Base-by-base conservation (phyloP, 2,797 vertebrate genomes). In the Gymnoscopelus microlampas region DNA sequence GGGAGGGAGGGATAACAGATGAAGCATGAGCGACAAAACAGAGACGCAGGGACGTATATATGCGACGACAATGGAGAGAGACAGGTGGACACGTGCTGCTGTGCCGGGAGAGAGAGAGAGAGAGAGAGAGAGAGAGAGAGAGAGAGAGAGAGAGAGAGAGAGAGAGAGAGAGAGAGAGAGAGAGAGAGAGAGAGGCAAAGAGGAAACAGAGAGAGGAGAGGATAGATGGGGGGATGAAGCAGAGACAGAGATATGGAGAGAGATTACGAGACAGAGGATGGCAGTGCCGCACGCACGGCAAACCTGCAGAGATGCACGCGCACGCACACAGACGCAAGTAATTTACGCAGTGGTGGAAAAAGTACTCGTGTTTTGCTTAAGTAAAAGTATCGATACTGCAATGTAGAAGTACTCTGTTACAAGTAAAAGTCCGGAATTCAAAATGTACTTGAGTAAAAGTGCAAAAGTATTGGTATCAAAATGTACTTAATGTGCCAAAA, bases 41-140 rank as follows among this genome's bases (percentile, higher is more conserved):
- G 73, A 12, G n/a, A 7, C 9, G 35, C 7, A 44, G 66, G 2
- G 26, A 66, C 59, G 65, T 79, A 85, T 80, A 82, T 84, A 82
- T 75, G 80, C 39, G 13, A 7, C 12, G 53, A 49, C 79, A 81
- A 87, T 82, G 81, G 80, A 83, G 73, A 78, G 81, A 85, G 86
- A 87, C 82, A 86, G 85, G 86, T 82, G 87, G 85, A 86, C 82
- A 82, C 79, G 87, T 80, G 83, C 87, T 80, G 83, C 87, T 73
- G 77, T 78, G 71, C 62, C 76, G 84, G 78, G 80, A 81, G 83
- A 80, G 66, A 23, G 59, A 63, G 47, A 50, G 48, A 57, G 19
- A 5, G 6, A 63, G 63, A 15, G 32, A 26, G 24, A 56, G 44
- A 51, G 32, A n/a, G 4, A 5, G 32, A 44, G 44, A 50, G 1